Base-by-base conservation (phyloP, 2,797 vertebrate genomes). In the Syngnathus rostellatus region DNA sequence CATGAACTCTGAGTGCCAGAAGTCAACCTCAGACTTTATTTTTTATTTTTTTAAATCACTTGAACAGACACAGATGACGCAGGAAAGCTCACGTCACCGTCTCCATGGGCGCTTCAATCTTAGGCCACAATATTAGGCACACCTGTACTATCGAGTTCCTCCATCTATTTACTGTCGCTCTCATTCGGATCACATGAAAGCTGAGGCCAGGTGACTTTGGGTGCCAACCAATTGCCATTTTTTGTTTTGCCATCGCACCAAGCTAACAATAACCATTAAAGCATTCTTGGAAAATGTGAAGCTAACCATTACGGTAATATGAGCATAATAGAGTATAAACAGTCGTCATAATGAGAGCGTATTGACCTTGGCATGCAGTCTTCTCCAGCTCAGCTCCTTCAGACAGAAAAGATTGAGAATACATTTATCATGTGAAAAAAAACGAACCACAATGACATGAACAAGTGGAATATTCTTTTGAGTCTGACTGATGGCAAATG, bases 331-430 rank as follows among this genome's bases (percentile, higher is more conserved):
- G 19, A 31, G 25, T 55, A 31, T 14, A 23, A 14, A 14, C 12
- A 38, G 25, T 17, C 6, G 16, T 57, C 67, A 68, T 16, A 62
- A 70, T 50, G 64, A 11, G 51, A 68, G 39, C 11, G 66, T 53
- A 79, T 80, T 86, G 86, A 89, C 89, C 87, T 87, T 79, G 75
- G 71, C 75, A 69, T 7, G 1, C 9, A 1, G 69, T 62, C 77
- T 46, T 71, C 59, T 64, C 67, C 31, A 76, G 62, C 73, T 83
- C 75, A 72, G 70, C 67, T 25, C 17, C 81, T 81, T 77, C 64
- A 41, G 75, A 58, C 77, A 85, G 69, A 85, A 67, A 84, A 69
- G 62, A 85, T 75, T 77, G 66, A 38, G 70, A 74, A 83, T 68
- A 72, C 45, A 37, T 81, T 80, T 63, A 81, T 57, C 63, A 72